A percentile compares a stretch with the other conserved stretches of the same genome.
These are phyloP conservation scores for Conus canariensis DNA, from an alignment of 2,888 invertebrate species.

Conservation along the genomic window DNA sequence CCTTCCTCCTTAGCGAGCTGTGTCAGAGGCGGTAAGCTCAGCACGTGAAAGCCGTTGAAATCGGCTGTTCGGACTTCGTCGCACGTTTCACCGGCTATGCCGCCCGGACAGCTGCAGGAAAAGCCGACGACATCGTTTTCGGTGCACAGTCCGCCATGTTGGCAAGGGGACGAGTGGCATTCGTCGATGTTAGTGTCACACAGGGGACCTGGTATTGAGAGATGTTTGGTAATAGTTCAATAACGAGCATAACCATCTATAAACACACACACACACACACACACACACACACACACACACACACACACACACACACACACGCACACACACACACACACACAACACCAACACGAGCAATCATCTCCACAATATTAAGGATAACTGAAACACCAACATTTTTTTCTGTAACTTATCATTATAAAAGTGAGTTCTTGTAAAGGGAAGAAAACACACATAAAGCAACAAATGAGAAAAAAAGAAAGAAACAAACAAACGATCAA, in stretches of 20 bases:
- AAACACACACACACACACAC: neutral
- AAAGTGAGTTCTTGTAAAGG: too few relatives aligned
- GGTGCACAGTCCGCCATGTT: constrained; percentile 94
- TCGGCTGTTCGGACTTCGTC: constrained; percentile 65
- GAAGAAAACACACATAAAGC: too few relatives aligned
- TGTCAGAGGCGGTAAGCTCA: constrained; percentile 54
- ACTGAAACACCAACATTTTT: too few relatives aligned
- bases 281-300: neutral
- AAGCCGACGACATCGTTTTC: constrained; percentile 87
- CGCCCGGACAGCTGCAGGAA: constrained; percentile 67
- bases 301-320: neutral
- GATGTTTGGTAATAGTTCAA: neutral
- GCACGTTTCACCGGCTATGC: constrained; percentile 66
- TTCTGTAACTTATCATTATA: too few relatives aligned
- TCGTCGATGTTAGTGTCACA: constrained; percentile 65
- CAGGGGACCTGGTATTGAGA: constrained; percentile 51
- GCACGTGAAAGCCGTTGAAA: constrained; percentile 63
- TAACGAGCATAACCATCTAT: neutral
- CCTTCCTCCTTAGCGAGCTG: constrained; percentile 3
- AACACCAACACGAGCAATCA: too few relatives aligned
- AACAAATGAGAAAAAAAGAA: too few relatives aligned
- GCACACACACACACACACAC: neutral
- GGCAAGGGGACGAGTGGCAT: constrained; percentile 84
- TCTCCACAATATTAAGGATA: too few relatives aligned
- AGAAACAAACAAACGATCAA: too few relatives aligned